phyloP scores from a whole-genome alignment of 2,113 vertebrate species.

The Pomatostomus ruficeps region DNA sequence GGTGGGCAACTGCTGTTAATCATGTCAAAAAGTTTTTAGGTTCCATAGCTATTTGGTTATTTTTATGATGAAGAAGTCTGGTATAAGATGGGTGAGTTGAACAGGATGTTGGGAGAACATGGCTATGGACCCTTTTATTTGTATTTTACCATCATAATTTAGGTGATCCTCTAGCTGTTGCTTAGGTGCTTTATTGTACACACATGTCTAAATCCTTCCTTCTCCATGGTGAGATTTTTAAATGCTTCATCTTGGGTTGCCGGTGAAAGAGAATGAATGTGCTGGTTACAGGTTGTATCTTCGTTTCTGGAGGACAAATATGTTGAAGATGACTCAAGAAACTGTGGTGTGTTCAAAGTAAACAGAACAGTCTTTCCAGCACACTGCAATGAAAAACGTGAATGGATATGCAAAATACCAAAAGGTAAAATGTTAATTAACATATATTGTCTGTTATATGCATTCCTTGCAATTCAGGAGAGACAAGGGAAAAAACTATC shows the following conservation, averaged over 20 bases:
- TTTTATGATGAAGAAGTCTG: neutral
- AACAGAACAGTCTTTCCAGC: conserved; percentile 75
- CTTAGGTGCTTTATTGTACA: neutral
- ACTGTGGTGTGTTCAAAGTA: conserved; percentile 83
- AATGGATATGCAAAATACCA: conserved; percentile 93
- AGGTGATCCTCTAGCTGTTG: neutral
- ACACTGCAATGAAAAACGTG: conserved; percentile 80
- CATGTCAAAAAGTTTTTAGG: neutral
- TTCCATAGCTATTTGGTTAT: neutral
- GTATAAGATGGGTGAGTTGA: neutral
- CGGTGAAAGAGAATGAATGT: neutral
- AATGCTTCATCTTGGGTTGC: neutral
- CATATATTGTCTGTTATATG: neutral
- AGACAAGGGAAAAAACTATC: neutral
- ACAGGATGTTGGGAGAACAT: neutral
- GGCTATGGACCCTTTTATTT: neutral
- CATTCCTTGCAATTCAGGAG: neutral
- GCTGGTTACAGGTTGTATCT: conserved; percentile 82
- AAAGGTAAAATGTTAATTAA: conserved; percentile 75
- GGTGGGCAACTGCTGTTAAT: neutral
- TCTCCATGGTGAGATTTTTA: neutral
- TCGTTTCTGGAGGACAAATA: conserved; percentile 84
- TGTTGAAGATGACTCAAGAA: conserved; percentile 77
- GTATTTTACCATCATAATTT: neutral
- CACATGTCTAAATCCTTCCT: neutral